phyloP scores from a whole-genome alignment of 2,113 vertebrate genomes.

The Hippocampus guttulatus region DNA sequence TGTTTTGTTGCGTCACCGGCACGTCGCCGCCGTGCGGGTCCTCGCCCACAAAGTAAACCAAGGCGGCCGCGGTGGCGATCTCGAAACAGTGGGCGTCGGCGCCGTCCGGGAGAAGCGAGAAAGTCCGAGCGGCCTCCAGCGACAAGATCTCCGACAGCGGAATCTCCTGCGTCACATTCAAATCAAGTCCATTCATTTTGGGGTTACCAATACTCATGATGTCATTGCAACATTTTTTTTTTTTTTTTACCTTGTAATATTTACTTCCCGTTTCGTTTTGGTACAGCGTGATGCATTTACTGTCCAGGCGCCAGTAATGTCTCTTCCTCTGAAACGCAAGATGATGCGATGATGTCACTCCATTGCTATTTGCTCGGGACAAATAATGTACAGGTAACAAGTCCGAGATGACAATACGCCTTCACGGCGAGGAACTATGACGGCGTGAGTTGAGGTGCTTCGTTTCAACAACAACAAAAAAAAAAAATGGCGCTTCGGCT shows the following conservation, averaged over 20 bases:
- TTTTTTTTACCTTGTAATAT: constrained; percentile 87
- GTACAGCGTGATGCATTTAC: constrained; percentile 94
- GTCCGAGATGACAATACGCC: too few relatives aligned
- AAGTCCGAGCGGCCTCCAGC: constrained; percentile 84
- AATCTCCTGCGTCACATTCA: constrained; percentile 80
- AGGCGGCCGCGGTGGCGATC: constrained; percentile 83
- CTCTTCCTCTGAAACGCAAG: constrained; percentile 81
- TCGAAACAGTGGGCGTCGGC: constrained; percentile 92
- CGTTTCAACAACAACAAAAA: not conserved
- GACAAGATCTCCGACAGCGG: constrained; percentile 93
- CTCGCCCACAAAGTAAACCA: constrained; percentile 92
- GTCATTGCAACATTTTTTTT: not conserved
- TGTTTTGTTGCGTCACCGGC: constrained; percentile 34
- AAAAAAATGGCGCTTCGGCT: too few relatives aligned
- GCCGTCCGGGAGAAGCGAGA: constrained; percentile 78
- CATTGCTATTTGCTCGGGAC: too few relatives aligned
- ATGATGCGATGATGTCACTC: not conserved
- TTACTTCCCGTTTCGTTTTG: constrained; percentile 95
- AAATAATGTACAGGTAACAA: too few relatives aligned
- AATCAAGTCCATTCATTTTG: not conserved
- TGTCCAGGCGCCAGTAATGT: constrained; percentile 96
- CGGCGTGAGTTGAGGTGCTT: not conserved
- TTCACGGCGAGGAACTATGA: not conserved
- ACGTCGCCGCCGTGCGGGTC: constrained; percentile 62
- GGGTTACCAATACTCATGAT: not conserved